Percentiles rank a stretch among this genome's conserved stretches.
These are phyloP conservation scores for Agrypnia vestita DNA, from an alignment of 1,140 invertebrate species.

Conservation along the genomic window DNA sequence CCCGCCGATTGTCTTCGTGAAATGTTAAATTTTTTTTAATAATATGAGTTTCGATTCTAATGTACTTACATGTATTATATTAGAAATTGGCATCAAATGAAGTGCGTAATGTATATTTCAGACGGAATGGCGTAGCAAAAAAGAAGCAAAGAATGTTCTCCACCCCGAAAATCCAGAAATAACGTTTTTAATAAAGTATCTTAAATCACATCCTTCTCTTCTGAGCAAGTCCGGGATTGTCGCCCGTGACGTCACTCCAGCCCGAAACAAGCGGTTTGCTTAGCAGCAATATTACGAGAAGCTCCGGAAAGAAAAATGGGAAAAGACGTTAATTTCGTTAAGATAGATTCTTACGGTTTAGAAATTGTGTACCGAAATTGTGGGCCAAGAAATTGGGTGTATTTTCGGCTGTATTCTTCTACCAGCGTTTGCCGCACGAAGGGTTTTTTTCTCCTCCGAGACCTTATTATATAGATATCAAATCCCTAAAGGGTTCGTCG, in stretches of 20 bases:
- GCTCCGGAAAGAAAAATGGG: slow-evolving; percentile 31
- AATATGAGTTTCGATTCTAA: no score
- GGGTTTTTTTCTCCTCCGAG: not conserved
- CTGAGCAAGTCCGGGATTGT: not conserved
- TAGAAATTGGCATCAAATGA: no score
- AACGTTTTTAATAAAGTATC: slow-evolving; percentile 1
- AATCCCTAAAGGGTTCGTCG: slow-evolving; percentile 19
- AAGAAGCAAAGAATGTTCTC: not conserved
- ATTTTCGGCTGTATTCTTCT: slow-evolving; percentile 9
- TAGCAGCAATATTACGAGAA: not conserved
- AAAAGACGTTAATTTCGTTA: slow-evolving; percentile 48
- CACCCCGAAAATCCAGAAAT: not conserved
- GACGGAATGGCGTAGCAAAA: no score
- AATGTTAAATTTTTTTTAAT: no score
- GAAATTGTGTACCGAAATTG: slow-evolving; percentile 1
- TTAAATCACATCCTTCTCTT: not conserved
- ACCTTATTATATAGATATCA: slow-evolving; percentile 18
- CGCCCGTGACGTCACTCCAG: slow-evolving; percentile 1
- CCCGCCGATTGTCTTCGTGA: no score
- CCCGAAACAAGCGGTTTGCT: slow-evolving; percentile 1
- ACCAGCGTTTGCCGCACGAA: not conserved
- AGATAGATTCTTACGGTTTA: slow-evolving; percentile 33
- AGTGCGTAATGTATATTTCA: no score
- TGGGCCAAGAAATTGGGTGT: not conserved
- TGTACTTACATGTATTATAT: no score